Conservation (phyloP, 2,888 invertebrate species). For the Chloromyia formosa region DNA sequence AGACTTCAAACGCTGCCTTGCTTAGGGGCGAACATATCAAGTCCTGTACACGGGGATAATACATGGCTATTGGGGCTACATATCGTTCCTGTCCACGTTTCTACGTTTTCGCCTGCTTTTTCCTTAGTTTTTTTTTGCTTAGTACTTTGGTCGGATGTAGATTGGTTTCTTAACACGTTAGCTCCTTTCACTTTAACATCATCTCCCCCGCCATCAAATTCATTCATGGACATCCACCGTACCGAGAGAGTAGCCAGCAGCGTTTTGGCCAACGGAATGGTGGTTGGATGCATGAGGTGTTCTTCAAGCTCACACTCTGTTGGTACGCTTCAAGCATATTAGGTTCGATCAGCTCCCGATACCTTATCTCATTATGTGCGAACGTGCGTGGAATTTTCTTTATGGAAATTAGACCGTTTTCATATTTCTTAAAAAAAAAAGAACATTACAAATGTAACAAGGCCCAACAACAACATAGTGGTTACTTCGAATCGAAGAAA, state of each 20-base stretch:
- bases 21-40: constrained; percentile 27
- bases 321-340: constrained; percentile 47
- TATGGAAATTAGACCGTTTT: constrained; percentile 35
- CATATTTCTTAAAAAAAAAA: constrained; percentile 39
- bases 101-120: constrained; percentile 1
- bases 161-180: constrained; percentile 40
- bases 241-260: not conserved
- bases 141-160: constrained; percentile 24
- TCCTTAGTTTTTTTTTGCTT: not conserved
- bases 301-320: not conserved
- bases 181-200: constrained; percentile 37
- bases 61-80: constrained; percentile 35
- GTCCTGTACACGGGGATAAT: constrained; percentile 29
- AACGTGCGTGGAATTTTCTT: constrained; percentile 50
- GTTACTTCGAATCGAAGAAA: not conserved
- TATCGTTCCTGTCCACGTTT: constrained; percentile 21
- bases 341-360: constrained; percentile 51
- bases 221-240: constrained; percentile 27
- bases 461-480: not conserved
- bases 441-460: constrained; percentile 21
- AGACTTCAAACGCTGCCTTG: constrained; percentile 24
- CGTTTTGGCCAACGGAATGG: not conserved
- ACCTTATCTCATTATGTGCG: constrained; percentile 51
- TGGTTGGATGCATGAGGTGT: not conserved
- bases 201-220: constrained; percentile 7